Conservation (phyloP, 2,888 invertebrate genomes). For the Sinodicranocentrus sp. region DNA sequence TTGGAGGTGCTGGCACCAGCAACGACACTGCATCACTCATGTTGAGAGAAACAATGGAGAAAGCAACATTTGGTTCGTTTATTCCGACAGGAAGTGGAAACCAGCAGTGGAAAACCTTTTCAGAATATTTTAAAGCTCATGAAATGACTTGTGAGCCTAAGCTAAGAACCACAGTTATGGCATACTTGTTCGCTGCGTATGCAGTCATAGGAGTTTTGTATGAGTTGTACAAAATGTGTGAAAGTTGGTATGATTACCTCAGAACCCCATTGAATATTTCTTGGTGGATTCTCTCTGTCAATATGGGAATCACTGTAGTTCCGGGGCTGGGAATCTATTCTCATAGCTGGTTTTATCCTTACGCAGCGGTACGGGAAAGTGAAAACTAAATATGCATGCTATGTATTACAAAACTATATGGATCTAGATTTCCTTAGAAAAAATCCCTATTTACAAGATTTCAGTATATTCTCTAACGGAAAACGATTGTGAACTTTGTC, state of each 20-base stretch:
- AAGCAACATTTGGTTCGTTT: slow-evolving; percentile 26
- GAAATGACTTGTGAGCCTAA: slow-evolving; percentile 41
- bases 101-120: slow-evolving; percentile 15
- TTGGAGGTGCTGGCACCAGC: background rate
- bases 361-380: slow-evolving; percentile 63
- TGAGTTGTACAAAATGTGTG: slow-evolving; percentile 61
- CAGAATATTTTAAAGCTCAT: slow-evolving; percentile 44
- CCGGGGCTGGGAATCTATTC: slow-evolving; percentile 49
- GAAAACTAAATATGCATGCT: background rate
- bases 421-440: too few relatives aligned
- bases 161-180: slow-evolving; percentile 19
- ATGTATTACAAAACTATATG: too few relatives aligned
- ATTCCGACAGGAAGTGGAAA: slow-evolving; percentile 21
- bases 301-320: slow-evolving; percentile 41
- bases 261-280: slow-evolving; percentile 47
- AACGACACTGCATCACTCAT: background rate
- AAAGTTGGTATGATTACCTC: slow-evolving; percentile 45
- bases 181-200: slow-evolving; percentile 35
- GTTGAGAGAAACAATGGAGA: slow-evolving; percentile 16
- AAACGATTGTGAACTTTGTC: background rate
- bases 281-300: slow-evolving; percentile 68
- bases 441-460: too few relatives aligned
- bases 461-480: too few relatives aligned
- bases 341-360: slow-evolving; percentile 66
- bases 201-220: slow-evolving; percentile 25